Conservation (phyloP, 2,797 vertebrate species). For the Rhabdophis nuchalis region DNA sequence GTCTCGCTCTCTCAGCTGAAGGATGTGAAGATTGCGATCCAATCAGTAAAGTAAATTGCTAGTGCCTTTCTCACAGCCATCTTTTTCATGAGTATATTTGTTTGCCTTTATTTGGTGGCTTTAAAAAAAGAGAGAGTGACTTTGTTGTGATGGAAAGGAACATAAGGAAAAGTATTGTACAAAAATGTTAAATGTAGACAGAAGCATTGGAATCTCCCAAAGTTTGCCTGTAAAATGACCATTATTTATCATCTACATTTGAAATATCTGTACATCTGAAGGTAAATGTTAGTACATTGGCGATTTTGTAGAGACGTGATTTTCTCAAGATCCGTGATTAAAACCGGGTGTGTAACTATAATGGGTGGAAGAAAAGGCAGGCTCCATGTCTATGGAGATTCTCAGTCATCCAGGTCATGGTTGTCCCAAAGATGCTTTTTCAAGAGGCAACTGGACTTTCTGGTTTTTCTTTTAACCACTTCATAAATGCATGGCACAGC, state of each 20-base stretch:
- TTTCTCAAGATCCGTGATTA: not conserved
- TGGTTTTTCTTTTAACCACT: not conserved
- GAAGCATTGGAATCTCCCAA: not conserved
- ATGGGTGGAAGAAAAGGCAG: not conserved
- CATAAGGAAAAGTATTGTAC: not conserved
- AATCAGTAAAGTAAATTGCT: not conserved
- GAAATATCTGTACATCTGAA: not conserved
- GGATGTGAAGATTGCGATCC: not conserved
- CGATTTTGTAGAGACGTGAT: not conserved
- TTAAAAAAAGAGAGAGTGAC: not conserved
- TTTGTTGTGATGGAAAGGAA: not conserved
- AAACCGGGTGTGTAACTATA: not conserved
- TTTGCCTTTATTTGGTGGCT: not conserved
- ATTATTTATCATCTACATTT: not conserved
- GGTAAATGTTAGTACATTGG: not conserved
- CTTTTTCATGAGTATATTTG: not conserved
- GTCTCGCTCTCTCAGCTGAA: not conserved
- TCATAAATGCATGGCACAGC: not conserved
- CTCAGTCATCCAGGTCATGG: not conserved
- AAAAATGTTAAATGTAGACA: not conserved
- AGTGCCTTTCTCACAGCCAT: not conserved
- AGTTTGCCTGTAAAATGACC: not conserved
- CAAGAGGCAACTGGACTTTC: not conserved
- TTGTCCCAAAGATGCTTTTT: not conserved
- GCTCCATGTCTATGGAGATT: not conserved